These are phyloP conservation scores for Acronicta alni DNA, from an alignment of 2,888 invertebrate genomes.

Conservation along the genomic window DNA sequence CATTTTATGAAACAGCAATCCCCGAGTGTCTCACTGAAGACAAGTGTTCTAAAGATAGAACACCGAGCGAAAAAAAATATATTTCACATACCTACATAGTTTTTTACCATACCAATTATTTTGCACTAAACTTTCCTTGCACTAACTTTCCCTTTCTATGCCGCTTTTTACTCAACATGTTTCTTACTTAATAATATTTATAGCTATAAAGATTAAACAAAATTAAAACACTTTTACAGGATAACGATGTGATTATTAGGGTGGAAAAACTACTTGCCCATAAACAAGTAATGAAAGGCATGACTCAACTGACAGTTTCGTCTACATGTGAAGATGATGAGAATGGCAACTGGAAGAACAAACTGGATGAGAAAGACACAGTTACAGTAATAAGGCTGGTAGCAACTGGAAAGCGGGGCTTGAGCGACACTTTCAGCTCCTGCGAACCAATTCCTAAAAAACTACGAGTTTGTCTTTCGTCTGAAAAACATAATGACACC, in stretches of 20 bases:
- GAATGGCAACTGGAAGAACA: slow-evolving; percentile 68
- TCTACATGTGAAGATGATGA: slow-evolving; percentile 70
- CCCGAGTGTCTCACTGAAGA: too few species aligned
- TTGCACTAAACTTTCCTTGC: too few species aligned
- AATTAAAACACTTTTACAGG: slow-evolving; percentile 59
- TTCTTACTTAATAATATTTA: too few species aligned
- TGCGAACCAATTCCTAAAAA: slow-evolving; percentile 80
- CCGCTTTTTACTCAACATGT: too few species aligned
- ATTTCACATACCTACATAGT: too few species aligned
- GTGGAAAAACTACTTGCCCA: slow-evolving; percentile 77
- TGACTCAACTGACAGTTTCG: slow-evolving; percentile 63
- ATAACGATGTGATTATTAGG: slow-evolving; percentile 74
- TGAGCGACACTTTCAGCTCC: slow-evolving; percentile 73
- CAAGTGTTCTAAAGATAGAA: too few species aligned
- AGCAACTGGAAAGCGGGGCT: slow-evolving; percentile 71
- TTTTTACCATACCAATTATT: too few species aligned
- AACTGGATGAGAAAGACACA: too few species aligned
- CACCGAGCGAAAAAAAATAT: too few species aligned
- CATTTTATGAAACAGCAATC: too few species aligned
- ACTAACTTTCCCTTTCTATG: too few species aligned
- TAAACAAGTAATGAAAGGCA: slow-evolving; percentile 58
- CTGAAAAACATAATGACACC: slow-evolving; percentile 68
- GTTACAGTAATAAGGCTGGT: slow-evolving; percentile 67
- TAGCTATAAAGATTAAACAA: neutral
- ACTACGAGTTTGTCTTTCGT: slow-evolving; percentile 61